Base-by-base conservation (phyloP, 2,797 vertebrate genomes). In the Podargus strigoides region DNA sequence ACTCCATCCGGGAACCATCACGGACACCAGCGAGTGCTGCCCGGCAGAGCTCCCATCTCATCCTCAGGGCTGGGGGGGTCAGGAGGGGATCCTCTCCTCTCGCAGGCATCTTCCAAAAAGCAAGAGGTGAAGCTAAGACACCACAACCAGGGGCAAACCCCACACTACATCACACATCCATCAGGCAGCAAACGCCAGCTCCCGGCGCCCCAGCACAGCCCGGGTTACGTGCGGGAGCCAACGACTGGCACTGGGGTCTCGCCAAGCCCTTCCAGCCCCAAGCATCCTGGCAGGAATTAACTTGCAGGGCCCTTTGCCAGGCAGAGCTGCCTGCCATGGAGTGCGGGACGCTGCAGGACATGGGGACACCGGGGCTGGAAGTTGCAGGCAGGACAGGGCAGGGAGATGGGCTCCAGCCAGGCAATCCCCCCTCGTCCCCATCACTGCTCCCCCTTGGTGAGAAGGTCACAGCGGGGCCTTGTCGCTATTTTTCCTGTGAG, bases 11-110 rank as follows among this genome's bases (percentile, higher is more conserved):
- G 30, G 58, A 28, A 69, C 0, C 2, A 39, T 20, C 23, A 34
- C 0, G 1, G 77, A n/a, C 0, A 0, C 10, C 2, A 0, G 36
- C 3, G 1, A 64, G 2, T 1, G 32, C 34, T 12, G 47, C 30
- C 23, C n/a, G n/a, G n/a, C n/a, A n/a, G n/a, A n/a, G n/a, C n/a
- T n/a, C n/a, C n/a, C n/a, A n/a, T n/a, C n/a, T n/a, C n/a, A n/a
- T n/a, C n/a, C n/a, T n/a, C n/a, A n/a, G n/a, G n/a, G n/a, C n/a
- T n/a, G n/a, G n/a, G n/a, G n/a, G n/a, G n/a, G n/a, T n/a, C n/a
- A n/a, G n/a, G n/a, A n/a, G n/a, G n/a, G n/a, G n/a, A n/a, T n/a
- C n/a, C n/a, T n/a, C n/a, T n/a, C n/a, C n/a, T n/a, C n/a, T n/a
- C n/a, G n/a, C n/a, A n/a, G n/a, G n/a, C n/a, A n/a, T n/a, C n/a